Conservation (phyloP, 2,113 vertebrate genomes). For the Brachyistius frenatus region DNA sequence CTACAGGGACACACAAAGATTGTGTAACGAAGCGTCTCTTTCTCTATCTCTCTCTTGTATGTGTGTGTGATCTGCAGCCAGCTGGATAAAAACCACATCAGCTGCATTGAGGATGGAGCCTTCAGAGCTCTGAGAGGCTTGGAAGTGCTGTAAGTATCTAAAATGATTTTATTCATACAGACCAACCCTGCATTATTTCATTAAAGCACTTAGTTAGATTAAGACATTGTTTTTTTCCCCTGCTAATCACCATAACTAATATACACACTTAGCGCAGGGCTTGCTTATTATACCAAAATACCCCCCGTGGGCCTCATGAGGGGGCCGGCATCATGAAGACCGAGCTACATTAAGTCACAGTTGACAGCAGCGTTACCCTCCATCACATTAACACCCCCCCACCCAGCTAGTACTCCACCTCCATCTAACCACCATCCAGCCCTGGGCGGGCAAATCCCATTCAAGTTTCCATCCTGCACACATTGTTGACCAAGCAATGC, state of each 20-base stretch:
- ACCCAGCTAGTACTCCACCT: conserved; percentile 43
- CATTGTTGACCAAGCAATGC: conserved; percentile 17
- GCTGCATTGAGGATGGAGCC: conserved; percentile 80
- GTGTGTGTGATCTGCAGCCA: conserved; percentile 67
- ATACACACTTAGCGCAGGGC: conserved; percentile 41
- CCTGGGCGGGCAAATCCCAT: conserved; percentile 44
- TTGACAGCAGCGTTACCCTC: conserved; percentile 71
- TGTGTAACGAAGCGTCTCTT: conserved; percentile 52
- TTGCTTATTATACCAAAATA: conserved; percentile 55
- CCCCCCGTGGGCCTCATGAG: conserved; percentile 53
- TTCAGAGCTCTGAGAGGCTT: conserved; percentile 79
- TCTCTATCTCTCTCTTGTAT: conserved; percentile 24
- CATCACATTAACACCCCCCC: conserved; percentile 70
- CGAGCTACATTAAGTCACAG: conserved; percentile 74
- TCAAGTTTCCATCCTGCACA: conserved; percentile 24
- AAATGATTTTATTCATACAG: conserved; percentile 34
- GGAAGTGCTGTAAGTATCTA: conserved; percentile 80
- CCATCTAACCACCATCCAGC: conserved; percentile 51
- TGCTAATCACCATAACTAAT: conserved; percentile 61
- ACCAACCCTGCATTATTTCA: conserved; percentile 24
- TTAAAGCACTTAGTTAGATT: conserved; percentile 58
- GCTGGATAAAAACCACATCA: conserved; percentile 83
- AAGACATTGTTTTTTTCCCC: conserved; percentile 56
- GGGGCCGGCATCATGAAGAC: conserved; percentile 48
- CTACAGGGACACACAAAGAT: conserved; percentile 52